Evolutionary conservation across 2,113 vertebrate genomes (phyloP).

Genomic region (Ophiodon elongatus): DNA sequence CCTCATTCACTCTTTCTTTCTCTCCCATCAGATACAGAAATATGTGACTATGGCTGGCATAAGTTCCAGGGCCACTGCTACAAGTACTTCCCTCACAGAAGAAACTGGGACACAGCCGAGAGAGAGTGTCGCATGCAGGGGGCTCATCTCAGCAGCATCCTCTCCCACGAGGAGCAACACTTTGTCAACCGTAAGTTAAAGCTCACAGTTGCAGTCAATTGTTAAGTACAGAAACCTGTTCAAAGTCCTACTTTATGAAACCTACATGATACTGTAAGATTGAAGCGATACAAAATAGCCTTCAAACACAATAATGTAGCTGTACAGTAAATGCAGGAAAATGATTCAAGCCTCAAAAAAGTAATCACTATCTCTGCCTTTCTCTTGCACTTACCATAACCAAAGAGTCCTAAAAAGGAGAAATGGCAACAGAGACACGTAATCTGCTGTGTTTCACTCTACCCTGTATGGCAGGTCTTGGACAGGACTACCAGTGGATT

Average conservation of each 20-base stretch:
- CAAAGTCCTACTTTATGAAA: not conserved
- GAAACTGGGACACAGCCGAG: slow-evolving; percentile 95
- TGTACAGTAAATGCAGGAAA: slow-evolving; percentile 53
- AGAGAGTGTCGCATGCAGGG: slow-evolving; percentile 95
- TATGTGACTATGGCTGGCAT: slow-evolving; percentile 96
- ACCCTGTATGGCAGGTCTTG: slow-evolving; percentile 86
- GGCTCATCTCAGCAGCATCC: slow-evolving; percentile 92
- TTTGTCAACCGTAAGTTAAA: slow-evolving; percentile 94
- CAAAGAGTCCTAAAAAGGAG: slow-evolving; percentile 48
- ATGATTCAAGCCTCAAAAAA: slow-evolving; percentile 70
- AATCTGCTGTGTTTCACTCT: slow-evolving; percentile 65
- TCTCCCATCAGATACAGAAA: slow-evolving; percentile 89
- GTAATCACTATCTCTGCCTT: slow-evolving; percentile 17
- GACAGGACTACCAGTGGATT: slow-evolving; percentile 99
- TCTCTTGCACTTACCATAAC: not conserved
- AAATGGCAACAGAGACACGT: slow-evolving; percentile 28
- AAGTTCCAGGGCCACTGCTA: slow-evolving; percentile 99
- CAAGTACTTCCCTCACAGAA: slow-evolving; percentile 93
- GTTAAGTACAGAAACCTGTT: not conserved
- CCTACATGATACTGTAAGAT: not conserved
- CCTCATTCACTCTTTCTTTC: slow-evolving; percentile 15
- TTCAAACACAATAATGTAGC: not conserved
- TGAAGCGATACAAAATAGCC: not conserved
- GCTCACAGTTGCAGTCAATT: not conserved
- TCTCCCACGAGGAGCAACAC: slow-evolving; percentile 92